Conservation (phyloP, 2,113 vertebrate species). For the Abramis brama region DNA sequence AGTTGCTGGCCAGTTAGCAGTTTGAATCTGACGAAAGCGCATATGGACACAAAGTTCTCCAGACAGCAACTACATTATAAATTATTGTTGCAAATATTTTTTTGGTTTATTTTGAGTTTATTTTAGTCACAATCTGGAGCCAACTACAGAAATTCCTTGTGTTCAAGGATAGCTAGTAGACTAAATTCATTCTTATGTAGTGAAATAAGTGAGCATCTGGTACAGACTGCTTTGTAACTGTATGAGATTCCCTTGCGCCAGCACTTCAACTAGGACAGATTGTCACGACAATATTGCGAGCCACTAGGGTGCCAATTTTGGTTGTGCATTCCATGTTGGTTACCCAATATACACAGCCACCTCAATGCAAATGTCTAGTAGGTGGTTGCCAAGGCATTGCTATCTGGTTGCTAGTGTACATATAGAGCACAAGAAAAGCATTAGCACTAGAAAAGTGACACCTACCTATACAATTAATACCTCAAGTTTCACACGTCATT, state of each 20-base stretch:
- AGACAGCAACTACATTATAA: background rate
- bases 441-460: background rate
- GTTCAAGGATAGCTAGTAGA: background rate
- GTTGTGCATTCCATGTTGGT: background rate
- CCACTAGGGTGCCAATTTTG: background rate
- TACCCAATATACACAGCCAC: background rate
- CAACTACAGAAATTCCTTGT: background rate
- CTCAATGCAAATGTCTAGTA: background rate
- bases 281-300: background rate
- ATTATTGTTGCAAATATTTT: background rate
- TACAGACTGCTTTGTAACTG: background rate
- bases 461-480: background rate
- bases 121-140: background rate
- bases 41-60: background rate
- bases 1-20: too few relatives aligned
- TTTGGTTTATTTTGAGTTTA: background rate
- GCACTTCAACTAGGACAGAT: background rate
- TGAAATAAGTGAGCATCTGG: constrained; percentile 33
- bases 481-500: constrained; percentile 22
- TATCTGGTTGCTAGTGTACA: background rate
- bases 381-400: background rate
- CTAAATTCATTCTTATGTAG: background rate
- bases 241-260: background rate
- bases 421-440: background rate
- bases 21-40: background rate